A percentile compares a stretch with the other conserved stretches of the same genome.
These are phyloP conservation scores for Gadus chalcogrammus DNA, from an alignment of 2,113 vertebrate species.

Conservation along the genomic window DNA sequence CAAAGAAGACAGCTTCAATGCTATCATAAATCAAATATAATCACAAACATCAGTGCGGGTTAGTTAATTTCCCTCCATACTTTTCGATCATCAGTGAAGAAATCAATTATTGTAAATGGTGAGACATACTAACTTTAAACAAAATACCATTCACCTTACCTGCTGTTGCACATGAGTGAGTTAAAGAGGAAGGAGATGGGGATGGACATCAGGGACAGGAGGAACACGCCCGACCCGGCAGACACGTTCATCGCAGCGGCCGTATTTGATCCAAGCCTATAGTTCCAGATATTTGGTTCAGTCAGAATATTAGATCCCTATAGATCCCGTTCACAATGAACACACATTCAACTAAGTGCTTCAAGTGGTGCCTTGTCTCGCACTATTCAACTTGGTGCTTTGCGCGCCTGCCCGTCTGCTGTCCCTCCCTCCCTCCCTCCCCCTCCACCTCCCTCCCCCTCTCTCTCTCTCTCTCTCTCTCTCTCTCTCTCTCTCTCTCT, in stretches of 20 bases:
- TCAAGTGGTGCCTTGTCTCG: too few species aligned
- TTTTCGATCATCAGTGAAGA: background rate
- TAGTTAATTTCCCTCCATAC: background rate
- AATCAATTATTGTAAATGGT: background rate
- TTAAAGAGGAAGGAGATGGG: constrained; percentile 84
- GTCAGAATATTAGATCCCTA: too few species aligned
- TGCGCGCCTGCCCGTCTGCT: background rate
- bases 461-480: too few species aligned
- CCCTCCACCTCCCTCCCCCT: background rate
- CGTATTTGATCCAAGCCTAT: background rate
- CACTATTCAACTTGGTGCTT: background rate
- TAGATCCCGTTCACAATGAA: too few species aligned
- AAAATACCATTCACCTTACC: constrained; percentile 67
- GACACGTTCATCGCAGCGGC: constrained; percentile 76
- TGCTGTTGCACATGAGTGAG: constrained; percentile 69
- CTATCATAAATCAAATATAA: constrained; percentile 57
- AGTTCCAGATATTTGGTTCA: too few species aligned
- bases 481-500: too few species aligned
- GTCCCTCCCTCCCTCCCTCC: background rate
- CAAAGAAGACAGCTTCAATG: constrained; percentile 76
- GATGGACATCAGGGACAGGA: constrained; percentile 84
- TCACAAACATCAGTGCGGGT: background rate
- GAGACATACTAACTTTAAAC: background rate
- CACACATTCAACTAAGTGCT: too few species aligned
- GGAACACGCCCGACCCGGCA: constrained; percentile 85